A percentile compares a stretch with the other conserved stretches of the same genome.
Conservation (phyloP, 2,888 invertebrate genomes). For the Caenorhabditis japonica region DNA sequence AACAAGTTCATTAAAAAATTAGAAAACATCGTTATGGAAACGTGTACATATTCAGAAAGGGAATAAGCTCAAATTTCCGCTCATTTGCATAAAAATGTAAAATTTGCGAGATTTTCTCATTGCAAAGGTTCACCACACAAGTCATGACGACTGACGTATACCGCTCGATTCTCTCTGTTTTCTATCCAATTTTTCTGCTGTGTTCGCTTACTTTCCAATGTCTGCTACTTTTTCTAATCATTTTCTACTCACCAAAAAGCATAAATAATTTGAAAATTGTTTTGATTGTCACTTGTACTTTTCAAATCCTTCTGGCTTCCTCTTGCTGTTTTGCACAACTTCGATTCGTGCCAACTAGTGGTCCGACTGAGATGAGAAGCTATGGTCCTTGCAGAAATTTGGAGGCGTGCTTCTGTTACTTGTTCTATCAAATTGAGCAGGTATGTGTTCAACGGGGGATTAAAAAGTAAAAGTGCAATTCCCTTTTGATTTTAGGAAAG, state of each 20-base stretch:
- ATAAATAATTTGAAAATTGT: constrained; percentile 1
- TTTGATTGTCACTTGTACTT: not conserved
- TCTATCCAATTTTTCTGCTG: not conserved
- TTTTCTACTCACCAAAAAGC: constrained; percentile 3
- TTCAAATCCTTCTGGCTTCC: constrained; percentile 1
- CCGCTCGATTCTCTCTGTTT: not conserved
- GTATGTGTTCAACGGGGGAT: not conserved
- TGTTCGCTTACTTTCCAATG: not conserved
- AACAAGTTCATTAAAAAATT: no score
- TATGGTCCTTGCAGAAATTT: constrained; percentile 1
- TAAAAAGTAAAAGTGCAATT: not conserved
- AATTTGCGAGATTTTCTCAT: no score
- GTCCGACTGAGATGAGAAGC: constrained; percentile 10
- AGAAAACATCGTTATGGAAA: no score
- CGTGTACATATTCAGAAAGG: no score
- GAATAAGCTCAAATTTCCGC: no score
- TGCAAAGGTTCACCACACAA: no score
- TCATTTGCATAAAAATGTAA: no score
- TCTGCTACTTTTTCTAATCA: not conserved
- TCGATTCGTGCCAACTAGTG: not conserved
- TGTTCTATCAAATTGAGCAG: constrained; percentile 12
- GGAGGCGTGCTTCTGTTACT: constrained; percentile 1
- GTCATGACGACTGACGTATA: constrained; percentile 8
- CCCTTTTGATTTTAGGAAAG: not conserved
- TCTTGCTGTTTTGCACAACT: constrained; percentile 11